A percentile compares a stretch with the other conserved stretches of the same genome.
These are phyloP conservation scores for Clivina fossor DNA, from an alignment of 2,888 invertebrate species.

Conservation along the genomic window DNA sequence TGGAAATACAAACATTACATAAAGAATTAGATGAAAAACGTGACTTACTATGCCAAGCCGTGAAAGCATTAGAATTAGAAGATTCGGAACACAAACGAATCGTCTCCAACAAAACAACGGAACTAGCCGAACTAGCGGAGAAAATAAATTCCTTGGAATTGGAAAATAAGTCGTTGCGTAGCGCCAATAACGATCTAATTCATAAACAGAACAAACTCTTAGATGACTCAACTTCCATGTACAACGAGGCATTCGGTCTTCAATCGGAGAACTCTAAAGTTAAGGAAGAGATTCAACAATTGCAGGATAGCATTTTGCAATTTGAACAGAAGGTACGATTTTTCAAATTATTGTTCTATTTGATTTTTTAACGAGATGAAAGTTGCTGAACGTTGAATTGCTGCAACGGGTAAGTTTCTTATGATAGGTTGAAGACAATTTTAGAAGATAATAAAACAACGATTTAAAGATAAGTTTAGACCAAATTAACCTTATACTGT, in stretches of 20 bases:
- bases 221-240: slow-evolving; percentile 22
- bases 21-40: slow-evolving; percentile 81
- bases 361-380: background rate
- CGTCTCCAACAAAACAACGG: slow-evolving; percentile 48
- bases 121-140: slow-evolving; percentile 49
- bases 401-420: no score
- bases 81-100: slow-evolving; percentile 64
- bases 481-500: no score
- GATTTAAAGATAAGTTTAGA: no score
- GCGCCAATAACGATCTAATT: slow-evolving; percentile 39
- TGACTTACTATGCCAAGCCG: slow-evolving; percentile 80
- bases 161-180: slow-evolving; percentile 49
- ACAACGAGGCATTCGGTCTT: slow-evolving; percentile 17
- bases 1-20: slow-evolving; percentile 73
- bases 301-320: slow-evolving; percentile 44
- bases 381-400: no score
- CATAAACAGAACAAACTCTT: slow-evolving; percentile 20
- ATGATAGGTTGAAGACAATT: no score
- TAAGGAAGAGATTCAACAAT: slow-evolving; percentile 29
- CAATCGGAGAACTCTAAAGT: slow-evolving; percentile 15
- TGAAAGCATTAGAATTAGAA: slow-evolving; percentile 76
- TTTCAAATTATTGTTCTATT: slow-evolving; percentile 18
- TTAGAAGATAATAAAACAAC: no score
- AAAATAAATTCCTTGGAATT: slow-evolving; percentile 51
- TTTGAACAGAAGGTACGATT: slow-evolving; percentile 41